Conservation (phyloP, 92 coral and sea anemone genomes). For the Nematostella vectensis region DNA sequence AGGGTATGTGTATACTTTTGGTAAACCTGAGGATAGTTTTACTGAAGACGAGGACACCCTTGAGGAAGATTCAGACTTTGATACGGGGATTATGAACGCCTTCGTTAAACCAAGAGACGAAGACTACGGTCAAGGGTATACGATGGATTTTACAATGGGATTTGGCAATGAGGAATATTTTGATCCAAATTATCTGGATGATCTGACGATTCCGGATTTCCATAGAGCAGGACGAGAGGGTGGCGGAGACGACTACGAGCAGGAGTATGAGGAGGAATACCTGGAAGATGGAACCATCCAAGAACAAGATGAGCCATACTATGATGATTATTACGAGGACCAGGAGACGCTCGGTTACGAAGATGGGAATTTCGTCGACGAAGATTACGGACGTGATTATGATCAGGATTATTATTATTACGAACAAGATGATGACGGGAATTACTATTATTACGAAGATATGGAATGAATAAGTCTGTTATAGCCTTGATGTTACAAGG, state of each 20-base stretch:
- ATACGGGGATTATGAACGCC: too few relatives aligned
- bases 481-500: too few relatives aligned
- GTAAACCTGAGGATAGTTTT: neutral
- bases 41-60: neutral
- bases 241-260: neutral
- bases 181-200: too few relatives aligned
- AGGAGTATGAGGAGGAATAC: neutral
- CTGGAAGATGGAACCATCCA: neutral
- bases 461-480: too few relatives aligned
- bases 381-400: neutral
- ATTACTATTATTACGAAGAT: too few relatives aligned
- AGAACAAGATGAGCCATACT: neutral
- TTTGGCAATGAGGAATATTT: too few relatives aligned
- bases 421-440: neutral
- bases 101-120: too few relatives aligned
- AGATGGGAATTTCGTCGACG: neutral
- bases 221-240: neutral
- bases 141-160: too few relatives aligned
- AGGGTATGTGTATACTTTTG: neutral
- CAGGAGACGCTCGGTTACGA: neutral
- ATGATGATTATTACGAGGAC: neutral
- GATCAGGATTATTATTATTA: neutral
- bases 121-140: too few relatives aligned
- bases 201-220: too few relatives aligned
- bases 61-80: too few relatives aligned